phyloP scores from a whole-genome alignment of 2,797 vertebrate genomes.

The Pteropus rufus region DNA sequence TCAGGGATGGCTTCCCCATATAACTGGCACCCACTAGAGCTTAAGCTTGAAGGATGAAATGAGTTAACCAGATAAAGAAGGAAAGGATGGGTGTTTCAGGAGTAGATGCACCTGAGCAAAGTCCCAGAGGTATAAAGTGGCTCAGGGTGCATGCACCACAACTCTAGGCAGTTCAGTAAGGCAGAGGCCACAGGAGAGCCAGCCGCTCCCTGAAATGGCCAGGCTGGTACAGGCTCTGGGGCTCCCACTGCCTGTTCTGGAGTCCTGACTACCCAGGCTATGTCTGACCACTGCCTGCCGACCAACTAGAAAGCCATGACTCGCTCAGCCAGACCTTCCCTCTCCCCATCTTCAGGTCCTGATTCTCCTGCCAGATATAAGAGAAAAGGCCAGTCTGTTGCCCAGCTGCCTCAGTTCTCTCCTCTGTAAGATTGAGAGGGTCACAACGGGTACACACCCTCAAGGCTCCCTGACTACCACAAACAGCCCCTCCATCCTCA shows the following conservation, averaged over 20 bases:
- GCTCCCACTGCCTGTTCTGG: not conserved
- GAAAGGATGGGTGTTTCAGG: not conserved
- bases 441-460: not conserved
- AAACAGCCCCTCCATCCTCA: not conserved
- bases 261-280: not conserved
- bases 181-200: rapidly evolving
- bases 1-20: not conserved
- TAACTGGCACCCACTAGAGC: not conserved
- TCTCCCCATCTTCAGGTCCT: not conserved
- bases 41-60: not conserved
- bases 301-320: not conserved
- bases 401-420: not conserved
- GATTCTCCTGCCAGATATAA: not conserved
- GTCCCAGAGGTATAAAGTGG: not conserved
- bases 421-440: not conserved
- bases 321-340: not conserved
- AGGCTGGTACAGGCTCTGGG: not conserved
- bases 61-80: not conserved
- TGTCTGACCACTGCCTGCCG: not conserved
- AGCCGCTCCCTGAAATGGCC: too few relatives aligned
- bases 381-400: not conserved
- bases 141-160: rapidly evolving
- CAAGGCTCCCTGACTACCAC: not conserved
- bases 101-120: not conserved
- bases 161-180: not conserved